These are phyloP conservation scores for Lutraria lutraria DNA, from an alignment of 2,888 invertebrate species.

Conservation along the genomic window DNA sequence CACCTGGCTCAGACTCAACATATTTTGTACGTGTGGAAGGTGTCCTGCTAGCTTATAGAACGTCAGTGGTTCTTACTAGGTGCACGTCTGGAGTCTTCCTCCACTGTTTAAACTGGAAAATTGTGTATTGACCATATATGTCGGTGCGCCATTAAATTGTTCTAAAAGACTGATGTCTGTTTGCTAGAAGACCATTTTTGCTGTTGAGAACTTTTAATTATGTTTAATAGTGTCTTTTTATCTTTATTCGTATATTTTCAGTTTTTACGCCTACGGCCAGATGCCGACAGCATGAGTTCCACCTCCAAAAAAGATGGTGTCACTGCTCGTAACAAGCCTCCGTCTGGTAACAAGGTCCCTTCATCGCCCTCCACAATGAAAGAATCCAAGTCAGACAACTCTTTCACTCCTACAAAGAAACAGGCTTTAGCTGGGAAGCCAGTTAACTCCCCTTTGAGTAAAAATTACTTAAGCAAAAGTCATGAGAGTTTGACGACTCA, in stretches of 20 bases:
- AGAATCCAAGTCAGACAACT: constrained; percentile 80
- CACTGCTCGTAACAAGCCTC: constrained; percentile 57
- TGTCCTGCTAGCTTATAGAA: no score
- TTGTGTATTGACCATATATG: no score
- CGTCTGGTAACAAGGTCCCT: constrained; percentile 42
- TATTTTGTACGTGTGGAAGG: no score
- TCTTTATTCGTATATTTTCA: constrained; percentile 43
- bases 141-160: no score
- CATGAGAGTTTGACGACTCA: constrained; percentile 84
- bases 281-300: constrained; percentile 50
- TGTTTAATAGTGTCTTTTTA: neutral
- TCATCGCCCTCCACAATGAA: constrained; percentile 73
- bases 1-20: no score
- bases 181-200: neutral
- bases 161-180: neutral
- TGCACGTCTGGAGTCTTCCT: no score
- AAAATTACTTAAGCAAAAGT: constrained; percentile 84
- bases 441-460: constrained; percentile 69
- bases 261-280: constrained; percentile 61
- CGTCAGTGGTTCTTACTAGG: no score
- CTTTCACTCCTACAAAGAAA: constrained; percentile 66
- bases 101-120: no score
- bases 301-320: constrained; percentile 57
- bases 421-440: constrained; percentile 65
- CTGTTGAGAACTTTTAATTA: neutral